phyloP scores from a whole-genome alignment of 2,113 vertebrate genomes.

The Urocolius indicus region DNA sequence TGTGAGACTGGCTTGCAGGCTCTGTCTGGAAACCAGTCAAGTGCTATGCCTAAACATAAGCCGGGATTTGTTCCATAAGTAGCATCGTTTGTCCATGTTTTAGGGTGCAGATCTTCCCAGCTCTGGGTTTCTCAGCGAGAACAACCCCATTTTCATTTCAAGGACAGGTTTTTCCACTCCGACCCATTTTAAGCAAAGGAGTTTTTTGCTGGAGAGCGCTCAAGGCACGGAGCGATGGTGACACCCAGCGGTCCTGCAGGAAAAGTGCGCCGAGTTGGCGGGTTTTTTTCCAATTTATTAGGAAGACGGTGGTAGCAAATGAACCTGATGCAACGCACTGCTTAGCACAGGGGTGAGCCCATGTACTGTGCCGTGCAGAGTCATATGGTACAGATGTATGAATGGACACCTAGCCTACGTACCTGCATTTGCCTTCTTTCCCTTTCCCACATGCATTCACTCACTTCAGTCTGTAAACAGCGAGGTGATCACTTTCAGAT shows the following conservation, averaged over 20 bases:
- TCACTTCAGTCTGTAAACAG: neutral
- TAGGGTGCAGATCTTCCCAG: neutral
- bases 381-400: neutral
- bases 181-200: neutral
- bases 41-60: neutral
- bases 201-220: neutral
- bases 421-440: neutral
- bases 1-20: neutral
- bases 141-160: neutral
- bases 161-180: neutral
- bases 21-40: neutral
- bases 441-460: neutral
- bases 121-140: neutral
- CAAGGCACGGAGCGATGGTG: neutral
- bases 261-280: neutral
- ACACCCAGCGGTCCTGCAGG: conserved; percentile 25
- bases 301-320: neutral
- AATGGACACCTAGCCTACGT: neutral
- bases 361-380: neutral
- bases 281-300: neutral
- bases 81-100: neutral
- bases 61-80: neutral
- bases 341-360: neutral
- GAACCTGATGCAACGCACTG: neutral
- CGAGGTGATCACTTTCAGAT: neutral